A percentile compares a stretch with the other conserved stretches of the same genome.
These are phyloP conservation scores for Ispidina picta DNA, from an alignment of 2,797 vertebrate species.

Conservation along the genomic window DNA sequence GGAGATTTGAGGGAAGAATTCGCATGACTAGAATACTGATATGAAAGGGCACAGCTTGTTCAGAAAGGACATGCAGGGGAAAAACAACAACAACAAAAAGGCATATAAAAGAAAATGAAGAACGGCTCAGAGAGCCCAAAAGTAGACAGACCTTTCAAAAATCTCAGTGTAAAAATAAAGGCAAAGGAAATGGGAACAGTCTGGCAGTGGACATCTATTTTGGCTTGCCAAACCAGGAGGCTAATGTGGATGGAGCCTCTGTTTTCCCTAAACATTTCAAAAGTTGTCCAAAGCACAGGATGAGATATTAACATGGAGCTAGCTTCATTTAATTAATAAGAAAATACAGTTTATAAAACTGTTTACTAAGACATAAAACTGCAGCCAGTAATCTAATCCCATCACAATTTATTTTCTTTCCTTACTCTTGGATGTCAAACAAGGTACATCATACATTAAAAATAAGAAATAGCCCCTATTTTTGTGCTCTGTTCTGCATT, in stretches of 20 bases:
- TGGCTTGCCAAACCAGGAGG: neutral
- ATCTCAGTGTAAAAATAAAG: neutral
- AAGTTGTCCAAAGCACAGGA: neutral
- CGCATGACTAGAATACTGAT: neutral
- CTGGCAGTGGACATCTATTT: rapidly evolving
- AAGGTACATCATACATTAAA: neutral
- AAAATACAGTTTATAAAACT: neutral
- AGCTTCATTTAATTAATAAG: neutral
- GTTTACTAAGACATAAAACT: neutral
- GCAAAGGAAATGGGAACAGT: neutral
- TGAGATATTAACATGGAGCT: neutral
- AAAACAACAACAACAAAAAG: neutral
- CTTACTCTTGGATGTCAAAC: neutral
- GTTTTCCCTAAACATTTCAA: neutral
- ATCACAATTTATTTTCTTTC: no score
- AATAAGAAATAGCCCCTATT: neutral
- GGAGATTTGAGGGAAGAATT: neutral
- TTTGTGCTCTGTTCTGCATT: neutral
- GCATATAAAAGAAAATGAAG: neutral
- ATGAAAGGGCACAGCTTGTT: neutral
- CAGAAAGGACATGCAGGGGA: neutral
- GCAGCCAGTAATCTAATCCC: neutral
- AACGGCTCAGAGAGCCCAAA: neutral
- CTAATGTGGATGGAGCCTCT: neutral
- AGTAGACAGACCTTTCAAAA: neutral